Conservation (phyloP, 2,888 invertebrate genomes). For the Lapara coniferarum region DNA sequence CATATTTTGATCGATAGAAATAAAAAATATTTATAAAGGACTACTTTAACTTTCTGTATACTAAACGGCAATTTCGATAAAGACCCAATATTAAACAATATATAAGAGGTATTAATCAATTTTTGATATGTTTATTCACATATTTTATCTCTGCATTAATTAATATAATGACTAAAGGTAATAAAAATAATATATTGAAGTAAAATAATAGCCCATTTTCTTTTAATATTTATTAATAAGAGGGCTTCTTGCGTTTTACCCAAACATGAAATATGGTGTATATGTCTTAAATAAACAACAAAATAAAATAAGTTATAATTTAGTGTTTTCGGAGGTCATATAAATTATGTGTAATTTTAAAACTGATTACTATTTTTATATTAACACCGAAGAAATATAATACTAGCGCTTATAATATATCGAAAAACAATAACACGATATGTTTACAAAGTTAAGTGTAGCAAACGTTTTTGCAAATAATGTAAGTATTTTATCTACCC, state of each 20-base stretch:
- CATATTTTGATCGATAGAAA: too few relatives aligned
- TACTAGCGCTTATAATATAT: not conserved
- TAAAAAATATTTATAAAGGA: too few relatives aligned
- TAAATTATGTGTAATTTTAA: not conserved
- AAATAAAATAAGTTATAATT: too few relatives aligned
- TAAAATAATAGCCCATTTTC: not conserved
- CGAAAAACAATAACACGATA: not conserved
- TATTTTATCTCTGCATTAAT: not conserved
- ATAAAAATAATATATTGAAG: not conserved
- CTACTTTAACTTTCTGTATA: too few relatives aligned
- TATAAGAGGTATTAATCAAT: not conserved
- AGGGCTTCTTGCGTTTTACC: not conserved
- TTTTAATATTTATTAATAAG: not conserved
- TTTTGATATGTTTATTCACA: not conserved
- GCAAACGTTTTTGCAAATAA: not conserved
- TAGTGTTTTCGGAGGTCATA: not conserved
- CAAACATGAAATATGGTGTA: too few relatives aligned
- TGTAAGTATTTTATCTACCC: not conserved
- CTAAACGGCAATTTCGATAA: too few relatives aligned
- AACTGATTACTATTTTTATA: not conserved
- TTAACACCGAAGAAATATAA: not conserved
- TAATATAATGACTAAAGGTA: not conserved
- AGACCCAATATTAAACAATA: too few relatives aligned
- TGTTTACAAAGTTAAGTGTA: not conserved
- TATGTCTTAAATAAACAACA: too few relatives aligned